Percentiles rank a stretch among this genome's conserved stretches.
phyloP scores from a whole-genome alignment of 2,113 vertebrate species.

The Ctenodactylus gundi region DNA sequence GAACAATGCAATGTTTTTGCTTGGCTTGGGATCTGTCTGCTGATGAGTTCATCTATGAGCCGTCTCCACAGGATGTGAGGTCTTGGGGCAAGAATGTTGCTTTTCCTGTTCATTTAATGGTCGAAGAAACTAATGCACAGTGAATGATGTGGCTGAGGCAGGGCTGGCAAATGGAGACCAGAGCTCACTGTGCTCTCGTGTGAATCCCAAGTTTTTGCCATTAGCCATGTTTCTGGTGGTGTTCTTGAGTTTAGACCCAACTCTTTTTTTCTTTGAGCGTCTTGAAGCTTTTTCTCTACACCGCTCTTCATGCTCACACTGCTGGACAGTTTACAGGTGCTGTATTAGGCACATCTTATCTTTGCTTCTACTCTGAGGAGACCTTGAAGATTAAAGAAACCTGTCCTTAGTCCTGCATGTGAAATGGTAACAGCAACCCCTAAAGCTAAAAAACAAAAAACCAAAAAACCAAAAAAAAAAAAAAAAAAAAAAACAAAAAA shows the following conservation, averaged over 20 bases:
- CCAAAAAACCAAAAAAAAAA: conserved; percentile 7
- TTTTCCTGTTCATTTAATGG: conserved; percentile 60
- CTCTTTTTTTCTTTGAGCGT: neutral
- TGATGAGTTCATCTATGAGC: conserved; percentile 50
- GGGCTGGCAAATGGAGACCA: neutral
- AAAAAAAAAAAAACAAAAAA: no score
- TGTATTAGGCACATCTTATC: neutral
- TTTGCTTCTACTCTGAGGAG: neutral
- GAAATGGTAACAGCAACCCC: neutral
- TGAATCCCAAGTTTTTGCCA: neutral
- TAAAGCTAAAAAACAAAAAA: conserved; percentile 3
- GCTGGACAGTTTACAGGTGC: neutral
- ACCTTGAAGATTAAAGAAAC: conserved; percentile 8
- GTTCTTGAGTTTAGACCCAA: conserved; percentile 22
- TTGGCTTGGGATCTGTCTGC: conserved; percentile 63
- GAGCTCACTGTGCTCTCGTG: neutral
- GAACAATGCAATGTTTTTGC: conserved; percentile 62
- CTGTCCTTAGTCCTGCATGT: neutral
- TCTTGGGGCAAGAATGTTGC: conserved; percentile 52
- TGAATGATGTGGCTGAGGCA: conserved; percentile 28
- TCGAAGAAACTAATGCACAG: conserved; percentile 53
- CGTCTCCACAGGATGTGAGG: conserved; percentile 41
- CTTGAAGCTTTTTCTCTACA: neutral
- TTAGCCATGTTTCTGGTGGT: neutral
- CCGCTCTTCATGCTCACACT: neutral